Percentiles rank a stretch among this genome's conserved stretches.
Conservation (phyloP, 1,140 invertebrate genomes). For the Drosophila tsacasi region DNA sequence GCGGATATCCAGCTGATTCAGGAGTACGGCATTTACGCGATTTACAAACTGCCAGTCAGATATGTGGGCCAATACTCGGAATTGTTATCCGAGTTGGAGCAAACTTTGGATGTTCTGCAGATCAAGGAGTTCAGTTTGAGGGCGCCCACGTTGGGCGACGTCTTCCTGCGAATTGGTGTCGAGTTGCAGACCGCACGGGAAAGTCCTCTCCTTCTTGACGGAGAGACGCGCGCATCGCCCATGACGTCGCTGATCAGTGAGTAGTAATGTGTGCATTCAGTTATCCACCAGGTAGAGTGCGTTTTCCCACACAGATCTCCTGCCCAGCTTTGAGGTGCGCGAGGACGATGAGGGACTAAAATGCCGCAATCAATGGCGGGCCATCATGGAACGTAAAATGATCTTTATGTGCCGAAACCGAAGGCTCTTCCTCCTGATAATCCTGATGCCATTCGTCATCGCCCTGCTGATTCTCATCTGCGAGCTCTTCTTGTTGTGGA, state of each 20-base stretch:
- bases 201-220: accelerated
- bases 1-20: slow-evolving; percentile 3
- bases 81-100: slow-evolving; percentile 44
- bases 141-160: slow-evolving; percentile 96
- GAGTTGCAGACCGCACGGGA: neutral
- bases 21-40: slow-evolving; percentile 12
- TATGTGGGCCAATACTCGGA: neutral
- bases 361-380: slow-evolving; percentile 37
- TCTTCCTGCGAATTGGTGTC: slow-evolving; percentile 84
- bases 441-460: slow-evolving; percentile 14
- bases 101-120: slow-evolving; percentile 1
- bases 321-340: slow-evolving; percentile 16
- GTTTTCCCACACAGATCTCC: slow-evolving; percentile 8
- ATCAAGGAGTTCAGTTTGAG: slow-evolving; percentile 93
- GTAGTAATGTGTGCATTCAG: neutral
- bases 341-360: neutral
- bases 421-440: neutral
- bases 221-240: neutral
- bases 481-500: neutral
- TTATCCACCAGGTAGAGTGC: neutral
- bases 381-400: slow-evolving; percentile 30
- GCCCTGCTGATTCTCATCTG: neutral
- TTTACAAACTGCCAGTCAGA: slow-evolving; percentile 38
- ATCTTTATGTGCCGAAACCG: slow-evolving; percentile 14
- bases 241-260: slow-evolving; percentile 21